phyloP scores from a whole-genome alignment of 2,797 vertebrate genomes.

The Bothrops alternatus region DNA sequence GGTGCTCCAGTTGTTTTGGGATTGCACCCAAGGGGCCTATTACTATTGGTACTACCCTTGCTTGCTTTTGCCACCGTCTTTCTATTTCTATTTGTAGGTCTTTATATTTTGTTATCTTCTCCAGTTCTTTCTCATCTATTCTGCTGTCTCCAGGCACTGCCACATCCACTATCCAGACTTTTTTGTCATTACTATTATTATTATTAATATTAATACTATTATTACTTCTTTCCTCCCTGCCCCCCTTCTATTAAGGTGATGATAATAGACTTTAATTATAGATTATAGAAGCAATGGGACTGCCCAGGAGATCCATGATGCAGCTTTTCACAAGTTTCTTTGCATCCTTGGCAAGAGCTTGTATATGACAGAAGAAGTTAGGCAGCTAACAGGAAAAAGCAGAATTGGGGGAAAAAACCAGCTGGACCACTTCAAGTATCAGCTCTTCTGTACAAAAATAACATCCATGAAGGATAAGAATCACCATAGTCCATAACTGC shows the following conservation, averaged over 20 bases:
- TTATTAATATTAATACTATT: no score
- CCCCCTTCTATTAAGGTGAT: constrained; percentile 2
- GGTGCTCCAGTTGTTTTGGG: no score
- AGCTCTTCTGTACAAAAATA: background rate
- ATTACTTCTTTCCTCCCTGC: background rate
- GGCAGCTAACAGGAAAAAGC: constrained; percentile 1
- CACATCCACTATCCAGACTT: no score
- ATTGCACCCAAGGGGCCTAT: no score
- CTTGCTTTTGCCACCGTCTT: no score
- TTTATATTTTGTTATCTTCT: no score
- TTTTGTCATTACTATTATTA: no score
- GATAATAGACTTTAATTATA: constrained; percentile 23
- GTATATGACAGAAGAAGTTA: constrained; percentile 1
- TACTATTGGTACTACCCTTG: no score
- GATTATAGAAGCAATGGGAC: background rate
- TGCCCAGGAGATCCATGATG: constrained; percentile 6
- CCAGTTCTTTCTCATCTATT: no score
- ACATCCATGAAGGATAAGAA: background rate
- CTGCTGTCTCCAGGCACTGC: no score
- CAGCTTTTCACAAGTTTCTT: constrained; percentile 6
- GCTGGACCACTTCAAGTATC: constrained; percentile 3
- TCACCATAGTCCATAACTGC: background rate
- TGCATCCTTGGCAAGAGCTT: constrained; percentile 8
- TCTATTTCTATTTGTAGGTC: no score
- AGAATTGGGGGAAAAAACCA: background rate